phyloP scores from a whole-genome alignment of 2,888 invertebrate species.

The Gymnosoma rotundatum region DNA sequence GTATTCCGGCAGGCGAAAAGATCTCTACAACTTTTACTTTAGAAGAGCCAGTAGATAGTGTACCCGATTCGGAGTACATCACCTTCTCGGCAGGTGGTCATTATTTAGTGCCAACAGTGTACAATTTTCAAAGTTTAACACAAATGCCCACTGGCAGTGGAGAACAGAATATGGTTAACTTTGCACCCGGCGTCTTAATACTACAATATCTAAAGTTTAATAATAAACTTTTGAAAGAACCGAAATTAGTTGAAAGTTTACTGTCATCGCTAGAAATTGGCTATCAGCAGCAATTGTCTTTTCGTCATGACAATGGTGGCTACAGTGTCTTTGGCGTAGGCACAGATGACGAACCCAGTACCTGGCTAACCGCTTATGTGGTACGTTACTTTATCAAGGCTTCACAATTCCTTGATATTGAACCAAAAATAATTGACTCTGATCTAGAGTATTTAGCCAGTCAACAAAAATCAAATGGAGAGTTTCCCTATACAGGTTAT shows the following conservation, averaged over 20 bases:
- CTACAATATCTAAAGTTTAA: constrained; percentile 89
- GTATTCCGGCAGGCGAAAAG: constrained; percentile 32
- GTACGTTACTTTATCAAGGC: constrained; percentile 90
- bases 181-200: constrained; percentile 94
- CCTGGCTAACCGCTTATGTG: constrained; percentile 93
- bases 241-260: constrained; percentile 80
- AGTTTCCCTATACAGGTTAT: constrained; percentile 86
- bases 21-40: neutral
- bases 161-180: constrained; percentile 95
- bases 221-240: constrained; percentile 17
- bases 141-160: constrained; percentile 94
- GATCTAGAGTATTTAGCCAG: constrained; percentile 44
- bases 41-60: constrained; percentile 86
- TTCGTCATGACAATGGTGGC: constrained; percentile 87
- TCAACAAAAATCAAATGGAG: constrained; percentile 32
- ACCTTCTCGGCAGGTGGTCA: constrained; percentile 84
- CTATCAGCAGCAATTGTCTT: constrained; percentile 89
- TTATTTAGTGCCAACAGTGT: constrained; percentile 83
- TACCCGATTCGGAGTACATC: constrained; percentile 84
- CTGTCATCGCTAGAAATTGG: constrained; percentile 83
- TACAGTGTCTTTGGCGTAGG: constrained; percentile 89
- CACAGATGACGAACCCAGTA: constrained; percentile 85
- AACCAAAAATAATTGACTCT: constrained; percentile 23
- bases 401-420: constrained; percentile 85
- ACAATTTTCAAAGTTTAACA: constrained; percentile 88